Evolutionary conservation across 2,888 invertebrate species (phyloP), one percentile per base, ranked within the genome.

Genomic region (Calliphora vomitoria): DNA sequence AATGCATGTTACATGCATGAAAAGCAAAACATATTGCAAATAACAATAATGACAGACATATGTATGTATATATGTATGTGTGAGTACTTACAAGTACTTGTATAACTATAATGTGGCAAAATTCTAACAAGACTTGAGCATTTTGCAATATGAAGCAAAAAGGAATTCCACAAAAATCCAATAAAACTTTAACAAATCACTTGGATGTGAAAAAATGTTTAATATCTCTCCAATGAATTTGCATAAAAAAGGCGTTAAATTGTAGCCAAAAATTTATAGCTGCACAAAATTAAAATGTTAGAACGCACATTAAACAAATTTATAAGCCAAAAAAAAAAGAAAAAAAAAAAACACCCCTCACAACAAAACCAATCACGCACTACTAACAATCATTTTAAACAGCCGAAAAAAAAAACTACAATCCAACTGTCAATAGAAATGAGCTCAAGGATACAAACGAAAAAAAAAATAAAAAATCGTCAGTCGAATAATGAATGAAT

Each of bases 231-330:
- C 8, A 58, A 69, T 44, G 5, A 41, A 85, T 85, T 85, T 85
- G 74, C 80, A 75, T 85, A 75, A 68, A 75, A 84, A 13, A 35
- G 35, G 3, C 74, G 47, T 85, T 62, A 75, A 18, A 44, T 68
- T 60, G 15, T 13, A 11, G n/a, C 18, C 10, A 55, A 5, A 75
- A 76, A 83, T 86, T 87, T 82, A 83, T 83, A 20, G 69, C 58
- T 50, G 47, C 11, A 25, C 69, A 44, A 85, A 82, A 83, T 83
- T 83, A 75, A 83, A 84, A 72, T 83, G 13, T 64, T 50, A 74
- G 10, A 84, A 87, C 50, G 79, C 78, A 82, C 78, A 87, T 87
- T 69, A 82, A 84, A 79, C 66, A 79, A 82, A 87, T 84, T 87
- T 87, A 87, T 84, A 47, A 25, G 41, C 35, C 58, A 47, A 62